Evolutionary conservation across 2,888 invertebrate species (phyloP).

Genomic region (Adelognathus sp.): DNA sequence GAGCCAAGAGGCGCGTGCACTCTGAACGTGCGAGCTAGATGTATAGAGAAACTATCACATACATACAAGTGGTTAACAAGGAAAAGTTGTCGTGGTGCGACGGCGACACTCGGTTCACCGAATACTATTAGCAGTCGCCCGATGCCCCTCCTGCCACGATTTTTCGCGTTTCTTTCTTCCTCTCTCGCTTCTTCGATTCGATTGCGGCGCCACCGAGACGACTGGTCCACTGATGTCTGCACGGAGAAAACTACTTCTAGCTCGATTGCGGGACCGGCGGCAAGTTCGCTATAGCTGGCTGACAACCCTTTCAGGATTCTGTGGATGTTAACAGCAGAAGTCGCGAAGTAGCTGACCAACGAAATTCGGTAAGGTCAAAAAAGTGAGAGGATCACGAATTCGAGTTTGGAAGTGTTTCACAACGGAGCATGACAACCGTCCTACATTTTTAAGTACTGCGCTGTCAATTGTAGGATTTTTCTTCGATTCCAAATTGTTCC

Average conservation of each 20-base stretch:
- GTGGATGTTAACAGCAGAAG: not conserved
- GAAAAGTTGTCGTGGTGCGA: slow-evolving; percentile 39
- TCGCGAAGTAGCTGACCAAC: not conserved
- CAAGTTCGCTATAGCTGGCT: not conserved
- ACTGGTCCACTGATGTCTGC: slow-evolving; percentile 35
- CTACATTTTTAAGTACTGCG: no score
- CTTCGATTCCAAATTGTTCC: no score
- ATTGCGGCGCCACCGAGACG: slow-evolving; percentile 52
- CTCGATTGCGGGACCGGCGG: slow-evolving; percentile 26
- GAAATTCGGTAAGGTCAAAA: not conserved
- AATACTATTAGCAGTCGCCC: slow-evolving; percentile 56
- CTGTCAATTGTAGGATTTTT: no score
- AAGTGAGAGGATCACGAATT: not conserved
- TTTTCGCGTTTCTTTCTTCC: slow-evolving; percentile 24
- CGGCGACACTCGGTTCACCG: slow-evolving; percentile 50
- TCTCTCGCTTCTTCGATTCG: slow-evolving; percentile 43
- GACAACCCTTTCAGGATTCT: slow-evolving; percentile 1
- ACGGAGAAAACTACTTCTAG: slow-evolving; percentile 23
- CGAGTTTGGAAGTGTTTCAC: not conserved
- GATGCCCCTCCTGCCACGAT: slow-evolving; percentile 48
- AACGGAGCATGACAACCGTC: no score
- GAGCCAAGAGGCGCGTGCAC: slow-evolving; percentile 6
- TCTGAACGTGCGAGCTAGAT: slow-evolving; percentile 5
- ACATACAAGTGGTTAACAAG: not conserved
- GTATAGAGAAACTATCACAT: not conserved